phyloP scores from a whole-genome alignment of 1,140 invertebrate genomes.

The Helicoverpa zea region DNA sequence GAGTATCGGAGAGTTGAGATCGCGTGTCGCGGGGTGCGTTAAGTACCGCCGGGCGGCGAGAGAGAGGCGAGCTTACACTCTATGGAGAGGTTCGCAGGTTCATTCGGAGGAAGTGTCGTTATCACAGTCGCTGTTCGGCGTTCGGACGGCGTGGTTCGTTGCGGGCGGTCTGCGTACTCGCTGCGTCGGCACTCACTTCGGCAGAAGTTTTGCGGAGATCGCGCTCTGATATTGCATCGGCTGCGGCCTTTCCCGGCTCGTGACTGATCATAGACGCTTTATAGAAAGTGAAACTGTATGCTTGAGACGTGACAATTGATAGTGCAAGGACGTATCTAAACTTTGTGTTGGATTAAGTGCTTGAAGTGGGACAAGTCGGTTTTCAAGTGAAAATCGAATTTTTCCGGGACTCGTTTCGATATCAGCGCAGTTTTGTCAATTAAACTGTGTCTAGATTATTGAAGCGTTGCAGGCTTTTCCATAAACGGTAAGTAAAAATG shows the following conservation, averaged over 20 bases:
- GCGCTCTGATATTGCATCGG: slow-evolving; percentile 62
- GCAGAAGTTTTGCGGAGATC: slow-evolving; percentile 79
- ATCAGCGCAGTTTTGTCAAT: slow-evolving; percentile 79
- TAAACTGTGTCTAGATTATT: slow-evolving; percentile 83
- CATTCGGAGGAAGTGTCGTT: slow-evolving; percentile 80
- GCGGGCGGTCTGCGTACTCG: slow-evolving; percentile 55
- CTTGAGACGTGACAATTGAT: slow-evolving; percentile 71
- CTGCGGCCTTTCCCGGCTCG: slow-evolving; percentile 67
- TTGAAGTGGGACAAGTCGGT: slow-evolving; percentile 67
- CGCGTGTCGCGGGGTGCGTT: slow-evolving; percentile 56
- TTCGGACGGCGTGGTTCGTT: slow-evolving; percentile 75
- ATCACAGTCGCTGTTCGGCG: slow-evolving; percentile 84
- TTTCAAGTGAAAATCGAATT: slow-evolving; percentile 69
- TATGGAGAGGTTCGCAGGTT: slow-evolving; percentile 81
- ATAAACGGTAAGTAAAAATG: slow-evolving; percentile 70
- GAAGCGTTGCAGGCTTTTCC: slow-evolving; percentile 63
- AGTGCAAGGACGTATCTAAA: slow-evolving; percentile 70
- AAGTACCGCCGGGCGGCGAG: slow-evolving; percentile 69
- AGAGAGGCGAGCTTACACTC: slow-evolving; percentile 80
- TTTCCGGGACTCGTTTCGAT: slow-evolving; percentile 76
- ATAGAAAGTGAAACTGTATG: slow-evolving; percentile 76
- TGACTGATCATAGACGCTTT: slow-evolving; percentile 70
- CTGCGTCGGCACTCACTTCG: slow-evolving; percentile 58
- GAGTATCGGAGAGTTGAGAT: slow-evolving; percentile 63
- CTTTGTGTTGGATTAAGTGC: slow-evolving; percentile 66